A percentile compares a stretch with the other conserved stretches of the same genome.
Evolutionary conservation across 2,113 vertebrate species (phyloP).

Genomic region (Catharus bicknelli): DNA sequence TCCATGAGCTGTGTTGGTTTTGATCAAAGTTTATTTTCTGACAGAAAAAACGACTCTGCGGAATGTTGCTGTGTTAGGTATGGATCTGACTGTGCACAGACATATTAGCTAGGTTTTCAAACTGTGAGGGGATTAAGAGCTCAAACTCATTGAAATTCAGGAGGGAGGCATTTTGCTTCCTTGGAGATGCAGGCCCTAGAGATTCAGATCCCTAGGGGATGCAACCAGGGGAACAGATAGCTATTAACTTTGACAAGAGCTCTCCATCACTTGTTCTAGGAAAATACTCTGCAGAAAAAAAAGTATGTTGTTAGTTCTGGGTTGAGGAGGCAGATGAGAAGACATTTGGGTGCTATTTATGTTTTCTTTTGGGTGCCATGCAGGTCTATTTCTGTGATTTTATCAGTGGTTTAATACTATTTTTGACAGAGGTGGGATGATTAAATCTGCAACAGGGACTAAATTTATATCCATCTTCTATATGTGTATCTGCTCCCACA

Average conservation of each 20-base stretch:
- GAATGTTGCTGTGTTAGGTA: not conserved
- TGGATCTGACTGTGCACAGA: not conserved
- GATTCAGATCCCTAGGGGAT: slow-evolving; percentile 6
- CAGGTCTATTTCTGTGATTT: not conserved
- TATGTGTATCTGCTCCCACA: not conserved
- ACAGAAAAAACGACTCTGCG: not conserved
- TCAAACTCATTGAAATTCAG: slow-evolving; percentile 22
- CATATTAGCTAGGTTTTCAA: not conserved
- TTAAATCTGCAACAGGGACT: not conserved
- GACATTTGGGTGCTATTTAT: not conserved
- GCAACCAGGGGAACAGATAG: not conserved
- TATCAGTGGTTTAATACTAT: not conserved
- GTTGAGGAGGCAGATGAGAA: not conserved
- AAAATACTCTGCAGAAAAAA: not conserved
- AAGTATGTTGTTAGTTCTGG: not conserved
- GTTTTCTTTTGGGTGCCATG: not conserved
- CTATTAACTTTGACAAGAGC: slow-evolving; percentile 20
- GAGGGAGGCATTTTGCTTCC: not conserved
- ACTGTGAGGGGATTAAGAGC: slow-evolving; percentile 19
- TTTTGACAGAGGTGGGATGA: not conserved
- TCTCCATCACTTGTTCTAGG: not conserved
- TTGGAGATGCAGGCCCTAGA: slow-evolving; percentile 7
- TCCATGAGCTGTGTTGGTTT: not conserved
- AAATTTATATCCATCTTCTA: not conserved
- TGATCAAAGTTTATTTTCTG: not conserved